Evolutionary conservation across 2,113 vertebrate genomes (phyloP).

Genomic region (Dryoscopus gambensis): DNA sequence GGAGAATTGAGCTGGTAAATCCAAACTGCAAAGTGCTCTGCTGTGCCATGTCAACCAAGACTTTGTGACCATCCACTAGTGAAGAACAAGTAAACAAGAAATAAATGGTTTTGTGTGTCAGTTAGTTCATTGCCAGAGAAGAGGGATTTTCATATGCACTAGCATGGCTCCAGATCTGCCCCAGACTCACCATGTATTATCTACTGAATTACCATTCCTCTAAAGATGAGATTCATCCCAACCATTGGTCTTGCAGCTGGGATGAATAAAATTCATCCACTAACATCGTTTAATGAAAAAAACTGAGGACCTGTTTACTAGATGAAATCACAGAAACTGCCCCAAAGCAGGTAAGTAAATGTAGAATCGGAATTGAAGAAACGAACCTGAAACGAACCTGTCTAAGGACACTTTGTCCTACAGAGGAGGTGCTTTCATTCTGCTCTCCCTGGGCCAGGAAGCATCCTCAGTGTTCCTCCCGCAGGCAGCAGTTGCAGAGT

Average conservation of each 20-base stretch:
- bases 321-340: neutral
- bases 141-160: neutral
- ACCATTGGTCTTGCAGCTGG: neutral
- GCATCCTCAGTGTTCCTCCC: neutral
- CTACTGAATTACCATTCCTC: neutral
- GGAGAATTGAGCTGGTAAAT: neutral
- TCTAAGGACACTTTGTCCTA: neutral
- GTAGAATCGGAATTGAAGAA: neutral
- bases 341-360: neutral
- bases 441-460: neutral
- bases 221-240: neutral
- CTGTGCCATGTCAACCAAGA: neutral
- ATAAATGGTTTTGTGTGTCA: neutral
- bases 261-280: neutral
- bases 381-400: neutral
- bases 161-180: neutral
- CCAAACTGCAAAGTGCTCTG: neutral
- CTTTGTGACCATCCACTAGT: neutral
- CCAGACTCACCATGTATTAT: neutral
- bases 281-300: neutral
- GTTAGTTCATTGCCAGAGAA: neutral
- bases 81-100: neutral
- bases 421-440: neutral
- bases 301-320: neutral
- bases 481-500: neutral